A percentile compares a stretch with the other conserved stretches of the same genome.
phyloP scores from a whole-genome alignment of 2,888 invertebrate genomes.

The Caenorhabditis macrosperma region DNA sequence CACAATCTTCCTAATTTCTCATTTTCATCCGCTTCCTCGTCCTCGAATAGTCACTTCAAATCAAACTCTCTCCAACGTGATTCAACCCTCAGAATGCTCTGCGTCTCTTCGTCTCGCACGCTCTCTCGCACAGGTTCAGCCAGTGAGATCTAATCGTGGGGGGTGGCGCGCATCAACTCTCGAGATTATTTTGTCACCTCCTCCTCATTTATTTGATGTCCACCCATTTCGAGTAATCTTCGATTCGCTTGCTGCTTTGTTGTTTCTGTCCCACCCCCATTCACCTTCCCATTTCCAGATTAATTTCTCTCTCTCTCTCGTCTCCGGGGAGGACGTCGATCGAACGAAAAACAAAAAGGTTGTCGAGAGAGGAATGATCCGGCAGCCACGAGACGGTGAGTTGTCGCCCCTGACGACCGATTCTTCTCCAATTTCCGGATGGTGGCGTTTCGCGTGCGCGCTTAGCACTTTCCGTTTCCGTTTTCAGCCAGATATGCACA shows the following conservation, averaged over 20 bases:
- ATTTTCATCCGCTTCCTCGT: conserved; percentile 1
- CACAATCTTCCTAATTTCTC: conserved; percentile 5
- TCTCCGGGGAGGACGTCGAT: background rate
- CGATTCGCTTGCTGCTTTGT: background rate
- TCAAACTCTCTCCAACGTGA: conserved; percentile 36
- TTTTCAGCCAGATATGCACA: background rate
- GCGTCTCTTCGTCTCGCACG: conserved; percentile 36
- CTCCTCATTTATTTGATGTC: background rate
- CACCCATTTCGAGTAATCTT: background rate
- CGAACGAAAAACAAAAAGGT: conserved; percentile 33
- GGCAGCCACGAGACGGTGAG: conserved; percentile 46
- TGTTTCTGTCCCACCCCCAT: background rate
- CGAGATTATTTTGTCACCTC: conserved; percentile 48
- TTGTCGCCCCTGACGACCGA: too few species aligned
- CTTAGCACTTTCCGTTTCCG: background rate
- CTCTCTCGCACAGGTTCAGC: conserved; percentile 31
- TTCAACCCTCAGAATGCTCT: conserved; percentile 23
- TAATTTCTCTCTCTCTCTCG: conserved; percentile 21
- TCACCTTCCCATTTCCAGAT: conserved; percentile 25
- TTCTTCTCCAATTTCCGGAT: background rate
- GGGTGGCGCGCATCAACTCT: conserved; percentile 4
- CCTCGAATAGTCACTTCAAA: conserved; percentile 50
- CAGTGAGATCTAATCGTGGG: conserved; percentile 11
- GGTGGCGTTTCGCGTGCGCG: too few species aligned
- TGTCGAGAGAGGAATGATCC: conserved; percentile 49